Base-by-base conservation (phyloP, 1,140 invertebrate genomes). In the Chionoecetes opilio region DNA sequence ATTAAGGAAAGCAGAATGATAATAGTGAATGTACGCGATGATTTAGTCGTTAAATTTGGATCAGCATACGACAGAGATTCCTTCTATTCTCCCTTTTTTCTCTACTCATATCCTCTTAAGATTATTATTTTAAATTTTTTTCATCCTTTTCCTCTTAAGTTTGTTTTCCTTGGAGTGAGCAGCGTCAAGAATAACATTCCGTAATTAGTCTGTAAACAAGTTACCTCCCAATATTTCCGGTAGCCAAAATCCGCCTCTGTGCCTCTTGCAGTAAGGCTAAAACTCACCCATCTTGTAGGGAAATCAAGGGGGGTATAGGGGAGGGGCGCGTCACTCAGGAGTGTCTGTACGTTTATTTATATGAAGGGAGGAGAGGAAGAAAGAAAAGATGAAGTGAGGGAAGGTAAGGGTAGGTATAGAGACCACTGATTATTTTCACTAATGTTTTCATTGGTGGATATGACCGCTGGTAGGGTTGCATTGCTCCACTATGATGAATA, bases 91-190 rank as follows among this genome's bases (percentile, higher is more conserved):
- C 63, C 26, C n/a, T 21, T 75, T 75, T 75, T 75, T 75, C 14
- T 46, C 14, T 46, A 8, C 41, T 14, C 41, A 46, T 14, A 46
- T 46, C 41, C 41, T 46, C 41, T 8, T 46, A 46, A 14, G 41
- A 5, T 14, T 8, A 46, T 46, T 8, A 46, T 46, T 46, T 14
- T 14, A 8, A 5, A 14, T 46, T 14, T 46, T 46, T 5, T 46
- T 14, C 41, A 5, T 5, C 41, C 41, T 46, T 75, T n/a, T n/a
- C 63, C 63, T 75, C 11, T n/a, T n/a, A 75, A 75, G 63, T 75
- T 75, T 75, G 63, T 75, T 75, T 75, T 75, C 63, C 63, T 75
- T 75, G 21, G 63, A 75, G 63, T 75, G n/a, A 75, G 63, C 63
- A n/a, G n/a, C 63, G 63, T 26, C 1, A 26, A 6, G 63, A n/a